Base-by-base conservation (phyloP, 2,888 invertebrate genomes). In the Eugnorisma glareosa region DNA sequence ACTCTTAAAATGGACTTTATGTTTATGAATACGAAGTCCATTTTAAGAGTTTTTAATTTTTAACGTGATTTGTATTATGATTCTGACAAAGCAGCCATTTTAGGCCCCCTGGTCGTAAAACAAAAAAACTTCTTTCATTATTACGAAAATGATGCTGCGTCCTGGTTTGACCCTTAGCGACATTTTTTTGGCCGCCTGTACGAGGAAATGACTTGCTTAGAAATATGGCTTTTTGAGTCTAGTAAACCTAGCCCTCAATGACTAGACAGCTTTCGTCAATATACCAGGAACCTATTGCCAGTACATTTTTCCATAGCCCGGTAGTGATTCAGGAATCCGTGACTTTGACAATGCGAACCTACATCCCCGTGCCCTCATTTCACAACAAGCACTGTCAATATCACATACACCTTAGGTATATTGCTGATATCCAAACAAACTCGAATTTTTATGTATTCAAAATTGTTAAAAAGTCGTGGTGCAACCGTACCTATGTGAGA, bases 351-450 rank as follows among this genome's bases (percentile, higher is more conserved):
- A 35, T 57, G 71, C 31, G n/a, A 35, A 35, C 51, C 48, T 67
- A 21, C 59, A 18, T 51, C 24, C 48, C 57, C n/a, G 28, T 15
- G 48, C n/a, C n/a, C n/a, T n/a, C 35, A 64, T 43, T 63, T 43
- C 15, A 43, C 35, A 43, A 64, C 43, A 75, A 75, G 21, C 63
- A 37, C 21, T 70, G 28, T 21, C 67, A 37, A 43, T 2, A n/a
- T 7, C 40, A 75, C 35, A 43, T 64, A 51, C 51, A 51, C 43
- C 24, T 18, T 21, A 73, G 0, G 18, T 40, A 43, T 43, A 45
- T 43, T 43, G 54, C 24, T n/a, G 75, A 43, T 15, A 51, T 51
- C 43, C 7, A 1, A n/a, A 57, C 24, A n/a, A 61, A 35, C 11
- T 51, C 37, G 7, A 18, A 51, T 13, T 64, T 73, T 51, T 7